Percentiles rank a stretch among this genome's conserved stretches.
phyloP scores from a whole-genome alignment of 2,113 vertebrate species.

The Glareola pratincola region DNA sequence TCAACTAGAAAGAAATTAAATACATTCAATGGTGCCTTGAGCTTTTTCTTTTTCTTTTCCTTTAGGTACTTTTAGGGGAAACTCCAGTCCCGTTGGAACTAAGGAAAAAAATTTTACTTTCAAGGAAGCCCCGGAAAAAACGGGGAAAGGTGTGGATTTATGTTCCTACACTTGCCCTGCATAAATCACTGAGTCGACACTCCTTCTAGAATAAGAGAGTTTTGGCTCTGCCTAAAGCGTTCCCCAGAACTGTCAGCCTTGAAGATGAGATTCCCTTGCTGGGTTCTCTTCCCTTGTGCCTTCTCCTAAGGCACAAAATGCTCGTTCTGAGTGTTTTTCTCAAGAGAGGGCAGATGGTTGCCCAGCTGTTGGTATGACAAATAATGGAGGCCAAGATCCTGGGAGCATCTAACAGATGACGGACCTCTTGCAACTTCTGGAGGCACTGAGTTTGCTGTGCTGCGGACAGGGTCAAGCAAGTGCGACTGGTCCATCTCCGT shows the following conservation, averaged over 20 bases:
- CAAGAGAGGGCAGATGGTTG: not conserved
- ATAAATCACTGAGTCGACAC: not conserved
- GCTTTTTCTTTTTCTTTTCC: not conserved
- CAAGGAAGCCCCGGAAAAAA: not conserved
- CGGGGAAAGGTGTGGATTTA: not conserved
- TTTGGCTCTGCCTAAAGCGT: not conserved
- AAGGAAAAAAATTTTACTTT: not conserved
- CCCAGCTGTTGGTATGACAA: not conserved
- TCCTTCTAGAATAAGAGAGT: not conserved
- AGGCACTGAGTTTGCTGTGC: not conserved
- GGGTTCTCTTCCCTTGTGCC: not conserved
- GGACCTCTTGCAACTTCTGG: not conserved
- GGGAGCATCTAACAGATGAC: not conserved
- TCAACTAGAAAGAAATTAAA: not conserved
- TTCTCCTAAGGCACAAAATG: not conserved
- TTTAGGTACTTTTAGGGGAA: not conserved
- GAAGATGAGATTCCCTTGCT: not conserved
- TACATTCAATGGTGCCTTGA: not conserved
- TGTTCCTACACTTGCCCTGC: not conserved
- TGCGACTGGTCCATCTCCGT: accelerated
- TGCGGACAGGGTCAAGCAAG: not conserved
- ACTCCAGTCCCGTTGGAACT: accelerated
- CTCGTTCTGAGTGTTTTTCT: not conserved
- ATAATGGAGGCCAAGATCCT: not conserved
- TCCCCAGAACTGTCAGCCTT: not conserved